phyloP scores from a whole-genome alignment of 2,113 vertebrate species.

The Ameiurus melas region DNA sequence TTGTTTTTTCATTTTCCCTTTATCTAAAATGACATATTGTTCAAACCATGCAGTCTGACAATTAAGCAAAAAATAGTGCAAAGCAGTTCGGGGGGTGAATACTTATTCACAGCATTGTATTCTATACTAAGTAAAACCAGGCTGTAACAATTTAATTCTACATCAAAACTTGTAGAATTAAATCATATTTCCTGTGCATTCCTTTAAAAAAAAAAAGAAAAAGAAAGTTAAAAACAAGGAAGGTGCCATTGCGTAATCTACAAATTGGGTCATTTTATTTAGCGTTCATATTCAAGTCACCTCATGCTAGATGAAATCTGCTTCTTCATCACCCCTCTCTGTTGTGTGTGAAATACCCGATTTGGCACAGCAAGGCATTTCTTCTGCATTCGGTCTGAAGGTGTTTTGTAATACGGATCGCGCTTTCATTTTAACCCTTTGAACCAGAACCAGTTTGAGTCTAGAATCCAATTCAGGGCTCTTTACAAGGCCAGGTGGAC shows the following conservation, averaged over 20 bases:
- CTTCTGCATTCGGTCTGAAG: not conserved
- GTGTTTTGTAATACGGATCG: not conserved
- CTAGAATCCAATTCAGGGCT: not conserved
- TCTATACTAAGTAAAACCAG: not conserved
- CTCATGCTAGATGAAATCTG: not conserved
- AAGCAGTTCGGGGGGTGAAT: not conserved
- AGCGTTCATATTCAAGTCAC: not conserved
- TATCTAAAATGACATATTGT: not conserved
- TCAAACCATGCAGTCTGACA: not conserved
- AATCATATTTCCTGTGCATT: constrained; percentile 14
- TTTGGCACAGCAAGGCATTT: constrained; percentile 42
- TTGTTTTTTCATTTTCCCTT: not conserved
- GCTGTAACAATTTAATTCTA: constrained; percentile 13
- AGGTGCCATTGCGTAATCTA: constrained; percentile 24
- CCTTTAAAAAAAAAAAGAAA: not conserved
- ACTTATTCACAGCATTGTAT: constrained; percentile 13
- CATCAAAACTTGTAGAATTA: constrained; percentile 1
- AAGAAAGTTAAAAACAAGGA: not conserved
- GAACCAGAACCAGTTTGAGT: not conserved
- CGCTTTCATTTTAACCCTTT: constrained; percentile 44
- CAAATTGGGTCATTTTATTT: constrained; percentile 38
- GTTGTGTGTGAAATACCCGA: constrained; percentile 42
- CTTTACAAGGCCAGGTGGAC: not conserved
- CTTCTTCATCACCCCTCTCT: not conserved
- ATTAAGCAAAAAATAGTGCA: not conserved